Evolutionary conservation across 2,113 vertebrate species (phyloP).

Genomic region (Globicephala melas): DNA sequence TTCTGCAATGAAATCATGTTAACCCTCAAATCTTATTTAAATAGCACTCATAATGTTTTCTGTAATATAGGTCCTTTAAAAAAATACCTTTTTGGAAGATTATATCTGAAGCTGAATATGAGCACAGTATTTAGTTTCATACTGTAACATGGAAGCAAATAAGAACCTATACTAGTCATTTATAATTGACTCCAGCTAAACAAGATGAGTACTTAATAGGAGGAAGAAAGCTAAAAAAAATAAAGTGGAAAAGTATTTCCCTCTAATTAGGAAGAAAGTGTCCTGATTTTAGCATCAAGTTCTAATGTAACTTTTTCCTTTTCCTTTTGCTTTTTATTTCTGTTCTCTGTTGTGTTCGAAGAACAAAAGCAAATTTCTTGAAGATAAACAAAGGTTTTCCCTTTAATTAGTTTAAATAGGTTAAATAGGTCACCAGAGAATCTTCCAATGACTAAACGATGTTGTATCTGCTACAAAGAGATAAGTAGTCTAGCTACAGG

Average conservation of each 20-base stretch:
- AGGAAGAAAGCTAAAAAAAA: not conserved
- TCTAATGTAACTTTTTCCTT: not conserved
- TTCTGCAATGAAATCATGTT: not conserved
- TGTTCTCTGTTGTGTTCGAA: not conserved
- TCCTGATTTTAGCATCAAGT: not conserved
- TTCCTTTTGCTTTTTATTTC: conserved; percentile 1
- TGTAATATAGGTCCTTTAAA: not conserved
- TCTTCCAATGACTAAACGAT: not conserved
- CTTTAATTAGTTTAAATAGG: not conserved
- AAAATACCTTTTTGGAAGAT: not conserved
- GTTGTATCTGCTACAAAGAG: not conserved
- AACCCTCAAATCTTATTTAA: not conserved
- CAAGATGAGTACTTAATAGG: not conserved
- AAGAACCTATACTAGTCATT: not conserved
- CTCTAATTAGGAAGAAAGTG: not conserved
- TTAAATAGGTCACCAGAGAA: not conserved
- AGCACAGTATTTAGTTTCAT: not conserved
- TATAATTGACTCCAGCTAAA: not conserved
- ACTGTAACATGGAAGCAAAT: not conserved
- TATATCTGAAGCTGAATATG: not conserved
- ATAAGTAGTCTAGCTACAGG: not conserved
- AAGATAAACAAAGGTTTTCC: not conserved
- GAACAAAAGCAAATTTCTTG: not conserved
- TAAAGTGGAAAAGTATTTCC: not conserved
- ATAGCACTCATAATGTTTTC: not conserved